phyloP scores from a whole-genome alignment of 2,888 invertebrate genomes.

The Acleris sparsana region DNA sequence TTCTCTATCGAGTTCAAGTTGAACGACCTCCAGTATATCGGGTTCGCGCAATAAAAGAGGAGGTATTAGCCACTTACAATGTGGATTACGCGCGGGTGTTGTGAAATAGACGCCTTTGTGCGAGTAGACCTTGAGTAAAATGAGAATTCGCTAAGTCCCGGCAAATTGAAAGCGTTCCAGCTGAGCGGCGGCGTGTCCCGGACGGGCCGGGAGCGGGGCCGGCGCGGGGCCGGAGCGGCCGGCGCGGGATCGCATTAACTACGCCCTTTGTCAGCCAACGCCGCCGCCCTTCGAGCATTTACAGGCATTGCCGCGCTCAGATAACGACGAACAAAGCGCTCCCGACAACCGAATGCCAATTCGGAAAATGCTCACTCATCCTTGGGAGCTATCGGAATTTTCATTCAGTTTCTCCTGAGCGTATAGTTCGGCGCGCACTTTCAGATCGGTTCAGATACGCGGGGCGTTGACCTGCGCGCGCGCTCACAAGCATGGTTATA shows the following conservation, averaged over 20 bases:
- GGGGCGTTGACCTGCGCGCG: conserved; percentile 72
- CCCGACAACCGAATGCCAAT: conserved; percentile 58
- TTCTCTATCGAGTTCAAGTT: conserved; percentile 37
- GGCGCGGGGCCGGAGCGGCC: conserved; percentile 43
- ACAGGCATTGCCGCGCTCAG: conserved; percentile 64
- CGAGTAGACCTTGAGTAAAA: conserved; percentile 58
- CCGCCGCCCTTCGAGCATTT: conserved; percentile 54
- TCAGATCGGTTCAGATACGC: conserved; percentile 63
- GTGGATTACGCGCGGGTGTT: conserved; percentile 50
- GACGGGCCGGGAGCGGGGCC: conserved; percentile 40
- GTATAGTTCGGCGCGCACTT: conserved; percentile 55
- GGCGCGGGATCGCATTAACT: conserved; percentile 56
- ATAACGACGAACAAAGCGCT: conserved; percentile 64
- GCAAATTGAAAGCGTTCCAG: conserved; percentile 65
- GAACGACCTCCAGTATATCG: conserved; percentile 43
- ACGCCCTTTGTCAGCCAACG: conserved; percentile 56
- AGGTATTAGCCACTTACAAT: conserved; percentile 52
- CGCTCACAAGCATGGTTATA: conserved; percentile 70
- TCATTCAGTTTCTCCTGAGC: conserved; percentile 40
- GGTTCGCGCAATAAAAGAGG: conserved; percentile 24
- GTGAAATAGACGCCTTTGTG: conserved; percentile 62
- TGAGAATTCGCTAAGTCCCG: conserved; percentile 60
- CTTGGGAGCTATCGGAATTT: conserved; percentile 51
- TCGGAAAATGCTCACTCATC: conserved; percentile 63
- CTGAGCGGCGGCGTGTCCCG: conserved; percentile 53